These are phyloP conservation scores for Geodia barretti DNA, from an alignment of 37 sponge, comb jelly and placozoan genomes.

Conservation along the genomic window DNA sequence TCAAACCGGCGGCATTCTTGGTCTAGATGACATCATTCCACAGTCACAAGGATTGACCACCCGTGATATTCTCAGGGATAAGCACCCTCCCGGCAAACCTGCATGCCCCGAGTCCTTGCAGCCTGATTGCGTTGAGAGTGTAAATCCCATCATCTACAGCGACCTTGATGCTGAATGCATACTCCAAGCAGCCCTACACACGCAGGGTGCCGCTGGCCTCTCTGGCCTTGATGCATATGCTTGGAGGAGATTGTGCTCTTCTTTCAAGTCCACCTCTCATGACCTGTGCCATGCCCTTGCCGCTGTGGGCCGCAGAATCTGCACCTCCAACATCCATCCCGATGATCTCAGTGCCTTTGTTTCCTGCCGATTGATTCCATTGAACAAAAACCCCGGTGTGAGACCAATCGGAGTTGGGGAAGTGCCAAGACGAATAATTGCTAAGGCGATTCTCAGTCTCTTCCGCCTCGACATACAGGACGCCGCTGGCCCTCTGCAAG, in stretches of 20 bases:
- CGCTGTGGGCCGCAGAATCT: not conserved
- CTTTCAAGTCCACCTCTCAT: not conserved
- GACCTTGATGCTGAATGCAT: conserved; percentile 20
- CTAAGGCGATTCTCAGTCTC: conserved; percentile 1
- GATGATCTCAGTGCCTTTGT: not conserved
- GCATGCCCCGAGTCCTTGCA: not conserved
- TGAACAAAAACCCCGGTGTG: conserved; percentile 2
- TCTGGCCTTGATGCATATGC: conserved; percentile 54
- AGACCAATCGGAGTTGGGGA: not conserved
- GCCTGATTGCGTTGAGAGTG: not conserved
- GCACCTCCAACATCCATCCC: not conserved
- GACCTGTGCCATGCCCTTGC: not conserved
- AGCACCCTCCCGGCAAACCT: conserved; percentile 16
- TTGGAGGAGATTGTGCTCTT: not conserved
- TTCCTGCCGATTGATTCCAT: not conserved
- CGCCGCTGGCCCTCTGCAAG: conserved; percentile 69
- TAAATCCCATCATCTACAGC: conserved; percentile 25
- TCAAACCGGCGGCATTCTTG: conserved; percentile 2
- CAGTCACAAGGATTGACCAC: not conserved
- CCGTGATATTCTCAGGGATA: conserved; percentile 1
- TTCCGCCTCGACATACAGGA: conserved; percentile 41
- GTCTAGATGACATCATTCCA: conserved; percentile 2
- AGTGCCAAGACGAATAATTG: not conserved
- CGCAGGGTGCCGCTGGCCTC: conserved; percentile 45
- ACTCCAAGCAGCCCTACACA: conserved; percentile 11